Evolutionary conservation across 2,113 vertebrate genomes (phyloP).

Genomic region (Bos indicus): DNA sequence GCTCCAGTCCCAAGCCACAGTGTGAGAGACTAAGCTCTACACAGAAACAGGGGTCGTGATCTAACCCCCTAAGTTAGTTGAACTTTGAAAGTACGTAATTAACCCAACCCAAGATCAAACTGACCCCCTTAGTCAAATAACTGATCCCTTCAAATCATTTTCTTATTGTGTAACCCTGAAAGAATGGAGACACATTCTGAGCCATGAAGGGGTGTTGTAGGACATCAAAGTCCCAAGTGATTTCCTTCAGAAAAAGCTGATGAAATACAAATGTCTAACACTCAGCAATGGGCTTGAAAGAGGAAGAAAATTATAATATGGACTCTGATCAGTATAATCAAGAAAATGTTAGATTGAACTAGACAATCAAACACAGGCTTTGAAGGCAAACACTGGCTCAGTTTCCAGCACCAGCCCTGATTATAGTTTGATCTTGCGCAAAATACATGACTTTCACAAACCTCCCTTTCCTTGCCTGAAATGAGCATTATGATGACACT

Average conservation of each 20-base stretch:
- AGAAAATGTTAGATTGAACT: background rate
- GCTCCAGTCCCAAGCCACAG: background rate
- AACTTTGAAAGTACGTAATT: slow-evolving; percentile 52
- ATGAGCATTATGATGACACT: background rate
- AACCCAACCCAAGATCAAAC: background rate
- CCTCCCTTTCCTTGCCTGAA: background rate
- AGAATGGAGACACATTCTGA: background rate
- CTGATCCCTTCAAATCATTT: background rate
- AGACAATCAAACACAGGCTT: background rate
- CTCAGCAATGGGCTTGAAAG: slow-evolving; percentile 17
- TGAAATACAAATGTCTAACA: background rate
- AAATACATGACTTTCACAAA: background rate
- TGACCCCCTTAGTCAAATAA: slow-evolving; percentile 19
- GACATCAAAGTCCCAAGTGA: slow-evolving; percentile 10
- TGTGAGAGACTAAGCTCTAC: background rate
- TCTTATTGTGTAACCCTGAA: slow-evolving; percentile 8
- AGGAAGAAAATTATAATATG: background rate
- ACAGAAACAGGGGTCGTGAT: background rate
- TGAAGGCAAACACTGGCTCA: background rate
- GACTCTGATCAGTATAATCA: slow-evolving; percentile 1
- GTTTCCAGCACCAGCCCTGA: background rate
- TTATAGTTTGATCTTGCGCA: background rate
- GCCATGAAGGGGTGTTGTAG: background rate
- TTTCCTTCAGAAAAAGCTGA: slow-evolving; percentile 2
- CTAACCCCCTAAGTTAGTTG: background rate